phyloP scores from a whole-genome alignment of 1,140 invertebrate genomes.

The Drosophila sproati region DNA sequence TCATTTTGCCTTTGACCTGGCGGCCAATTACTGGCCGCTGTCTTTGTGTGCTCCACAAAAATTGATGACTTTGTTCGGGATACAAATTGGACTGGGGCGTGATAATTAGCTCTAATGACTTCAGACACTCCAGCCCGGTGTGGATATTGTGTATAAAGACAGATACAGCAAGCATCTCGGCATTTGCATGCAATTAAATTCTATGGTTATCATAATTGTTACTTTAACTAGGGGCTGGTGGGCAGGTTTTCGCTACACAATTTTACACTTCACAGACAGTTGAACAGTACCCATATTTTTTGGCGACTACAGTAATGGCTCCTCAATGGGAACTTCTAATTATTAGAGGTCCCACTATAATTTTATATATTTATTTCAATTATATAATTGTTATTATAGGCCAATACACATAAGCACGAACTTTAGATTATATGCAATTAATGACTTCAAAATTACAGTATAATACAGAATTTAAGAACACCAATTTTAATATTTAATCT shows the following conservation, averaged over 20 bases:
- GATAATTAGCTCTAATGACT: conserved; percentile 18
- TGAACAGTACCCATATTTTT: no score
- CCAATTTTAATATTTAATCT: no score
- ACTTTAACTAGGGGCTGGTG: not conserved
- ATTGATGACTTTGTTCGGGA: conserved; percentile 24
- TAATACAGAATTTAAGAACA: no score
- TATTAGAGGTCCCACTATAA: no score
- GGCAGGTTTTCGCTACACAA: not conserved
- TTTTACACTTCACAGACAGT: not conserved
- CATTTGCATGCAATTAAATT: conserved; percentile 3
- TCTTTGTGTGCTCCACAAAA: not conserved
- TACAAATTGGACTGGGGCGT: conserved; percentile 26
- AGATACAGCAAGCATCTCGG: not conserved
- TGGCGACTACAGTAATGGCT: no score
- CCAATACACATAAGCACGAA: no score
- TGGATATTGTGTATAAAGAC: not conserved
- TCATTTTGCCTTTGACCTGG: conserved; percentile 33
- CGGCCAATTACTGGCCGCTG: conserved; percentile 24
- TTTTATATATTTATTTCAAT: no score
- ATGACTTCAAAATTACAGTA: no score
- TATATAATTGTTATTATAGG: no score
- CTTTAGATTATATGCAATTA: no score
- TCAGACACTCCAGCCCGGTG: not conserved
- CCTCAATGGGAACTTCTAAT: no score
- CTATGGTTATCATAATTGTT: conserved; percentile 3